phyloP scores from a whole-genome alignment of 2,888 invertebrate species.

The Pammene fasciana region DNA sequence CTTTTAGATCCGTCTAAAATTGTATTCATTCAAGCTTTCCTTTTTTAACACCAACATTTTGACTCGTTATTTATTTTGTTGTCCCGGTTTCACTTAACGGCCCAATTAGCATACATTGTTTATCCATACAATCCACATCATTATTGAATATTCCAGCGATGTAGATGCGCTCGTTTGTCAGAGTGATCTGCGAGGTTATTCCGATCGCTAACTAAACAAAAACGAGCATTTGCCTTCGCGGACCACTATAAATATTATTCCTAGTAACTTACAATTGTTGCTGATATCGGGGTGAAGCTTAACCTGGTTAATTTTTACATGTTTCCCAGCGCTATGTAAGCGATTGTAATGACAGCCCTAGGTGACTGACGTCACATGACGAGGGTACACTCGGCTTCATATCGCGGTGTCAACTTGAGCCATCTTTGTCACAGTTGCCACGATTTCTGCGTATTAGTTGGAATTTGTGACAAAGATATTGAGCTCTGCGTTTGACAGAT shows the following conservation, averaged over 20 bases:
- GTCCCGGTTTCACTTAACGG: background rate
- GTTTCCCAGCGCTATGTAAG: background rate
- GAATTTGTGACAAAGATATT: slow-evolving; percentile 18
- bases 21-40: too few species aligned
- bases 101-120: slow-evolving; percentile 18
- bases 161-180: slow-evolving; percentile 41
- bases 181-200: slow-evolving; percentile 23
- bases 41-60: too few species aligned
- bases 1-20: too few species aligned
- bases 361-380: slow-evolving; percentile 42
- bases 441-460: slow-evolving; percentile 9
- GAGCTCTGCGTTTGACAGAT: slow-evolving; percentile 9
- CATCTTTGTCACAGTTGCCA: slow-evolving; percentile 36
- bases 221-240: background rate
- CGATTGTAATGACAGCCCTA: background rate
- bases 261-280: too few species aligned
- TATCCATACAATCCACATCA: slow-evolving; percentile 10
- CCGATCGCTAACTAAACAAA: background rate
- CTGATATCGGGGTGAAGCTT: background rate
- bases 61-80: too few species aligned
- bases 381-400: slow-evolving; percentile 39
- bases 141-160: slow-evolving; percentile 23
- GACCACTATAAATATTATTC: background rate
- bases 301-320: background rate
- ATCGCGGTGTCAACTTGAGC: slow-evolving; percentile 32